A percentile compares a stretch with the other conserved stretches of the same genome.
These are phyloP conservation scores for Tupiocoris notatus DNA, from an alignment of 2,888 invertebrate species.

Conservation along the genomic window DNA sequence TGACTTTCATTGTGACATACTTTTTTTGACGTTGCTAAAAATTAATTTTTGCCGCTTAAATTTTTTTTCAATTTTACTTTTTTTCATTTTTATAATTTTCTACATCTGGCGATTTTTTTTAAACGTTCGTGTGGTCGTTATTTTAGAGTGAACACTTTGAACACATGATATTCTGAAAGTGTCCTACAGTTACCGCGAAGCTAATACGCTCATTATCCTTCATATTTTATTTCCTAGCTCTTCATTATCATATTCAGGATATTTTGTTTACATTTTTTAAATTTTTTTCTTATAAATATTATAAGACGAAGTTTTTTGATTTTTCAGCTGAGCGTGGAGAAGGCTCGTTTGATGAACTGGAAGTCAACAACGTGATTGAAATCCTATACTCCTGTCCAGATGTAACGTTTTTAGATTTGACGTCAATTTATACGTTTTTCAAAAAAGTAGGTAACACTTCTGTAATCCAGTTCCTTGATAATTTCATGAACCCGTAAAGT, in stretches of 20 bases:
- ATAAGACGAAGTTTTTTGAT: neutral
- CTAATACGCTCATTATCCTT: neutral
- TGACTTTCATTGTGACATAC: too few relatives aligned
- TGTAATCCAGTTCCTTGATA: neutral
- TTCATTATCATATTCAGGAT: neutral
- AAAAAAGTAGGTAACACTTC: neutral
- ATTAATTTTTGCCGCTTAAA: too few relatives aligned
- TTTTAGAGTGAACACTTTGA: too few relatives aligned
- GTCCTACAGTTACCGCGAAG: too few relatives aligned
- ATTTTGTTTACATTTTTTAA: neutral
- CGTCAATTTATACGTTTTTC: constrained; percentile 3
- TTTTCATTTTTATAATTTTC: too few relatives aligned
- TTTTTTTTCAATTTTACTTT: too few relatives aligned
- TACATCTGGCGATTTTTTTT: too few relatives aligned
- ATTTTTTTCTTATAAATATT: too few relatives aligned
- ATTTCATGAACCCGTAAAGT: too few relatives aligned
- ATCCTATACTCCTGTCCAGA: constrained; percentile 28
- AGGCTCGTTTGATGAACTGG: neutral
- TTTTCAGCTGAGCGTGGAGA: constrained; percentile 10
- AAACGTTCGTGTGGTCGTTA: too few relatives aligned
- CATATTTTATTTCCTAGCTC: neutral
- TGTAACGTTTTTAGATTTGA: constrained; percentile 14
- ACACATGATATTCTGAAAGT: too few relatives aligned
- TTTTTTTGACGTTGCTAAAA: too few relatives aligned
- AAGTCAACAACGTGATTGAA: constrained; percentile 5